Percentiles rank a stretch among this genome's conserved stretches.
These are phyloP conservation scores for Cyrtorhinus lividipennis DNA, from an alignment of 1,140 invertebrate genomes.

Conservation along the genomic window DNA sequence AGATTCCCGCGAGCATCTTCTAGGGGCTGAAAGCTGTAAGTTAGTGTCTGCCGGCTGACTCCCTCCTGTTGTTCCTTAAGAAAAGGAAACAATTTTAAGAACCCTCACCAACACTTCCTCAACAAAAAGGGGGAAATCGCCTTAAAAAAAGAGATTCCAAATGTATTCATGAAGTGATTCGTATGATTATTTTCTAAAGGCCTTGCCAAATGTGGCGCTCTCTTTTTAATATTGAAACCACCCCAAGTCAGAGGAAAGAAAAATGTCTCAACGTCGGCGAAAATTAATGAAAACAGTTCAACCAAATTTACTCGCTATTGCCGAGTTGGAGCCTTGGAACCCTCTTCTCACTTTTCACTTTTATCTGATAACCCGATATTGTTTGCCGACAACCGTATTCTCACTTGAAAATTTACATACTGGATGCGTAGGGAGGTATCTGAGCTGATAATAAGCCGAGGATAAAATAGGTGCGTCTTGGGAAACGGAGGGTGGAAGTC, in stretches of 20 bases:
- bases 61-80: not conserved
- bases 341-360: not conserved
- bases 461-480: not conserved
- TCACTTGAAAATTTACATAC: not conserved
- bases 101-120: not conserved
- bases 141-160: not conserved
- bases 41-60: too few relatives aligned
- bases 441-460: not conserved
- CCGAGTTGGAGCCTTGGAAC: not conserved
- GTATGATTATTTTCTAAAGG: not conserved
- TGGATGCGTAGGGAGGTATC: not conserved
- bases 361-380: not conserved
- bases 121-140: not conserved
- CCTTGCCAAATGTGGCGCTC: not conserved
- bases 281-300: not conserved
- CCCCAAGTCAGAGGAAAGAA: not conserved
- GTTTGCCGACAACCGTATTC: not conserved
- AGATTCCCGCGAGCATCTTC: not conserved
- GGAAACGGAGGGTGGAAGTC: not conserved
- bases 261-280: not conserved
- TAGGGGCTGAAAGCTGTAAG: not conserved
- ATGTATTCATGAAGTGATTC: conserved; percentile 10
- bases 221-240: not conserved
- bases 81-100: conserved; percentile 4
- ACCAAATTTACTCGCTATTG: not conserved